Conservation (phyloP, 2,113 vertebrate species). For the Corythornis madagascariensis region DNA sequence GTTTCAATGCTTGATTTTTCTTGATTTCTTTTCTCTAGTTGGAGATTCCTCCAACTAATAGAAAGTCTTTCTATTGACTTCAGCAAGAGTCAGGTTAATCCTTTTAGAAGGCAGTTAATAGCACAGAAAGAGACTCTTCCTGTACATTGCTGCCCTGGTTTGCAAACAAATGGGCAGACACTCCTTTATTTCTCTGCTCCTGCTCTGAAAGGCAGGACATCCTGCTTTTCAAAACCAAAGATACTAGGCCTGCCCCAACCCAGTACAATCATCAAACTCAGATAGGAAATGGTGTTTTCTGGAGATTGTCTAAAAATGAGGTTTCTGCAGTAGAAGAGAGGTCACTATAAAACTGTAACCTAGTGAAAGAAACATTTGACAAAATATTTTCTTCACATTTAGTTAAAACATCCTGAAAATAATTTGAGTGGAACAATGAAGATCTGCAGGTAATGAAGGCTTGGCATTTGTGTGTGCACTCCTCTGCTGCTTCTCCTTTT, state of each 20-base stretch:
- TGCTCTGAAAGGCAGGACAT: constrained; percentile 35
- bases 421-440: neutral
- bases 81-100: neutral
- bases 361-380: neutral
- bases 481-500: neutral
- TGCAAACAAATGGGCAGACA: constrained; percentile 10
- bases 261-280: neutral
- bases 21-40: neutral
- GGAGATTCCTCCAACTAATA: neutral
- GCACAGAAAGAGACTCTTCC: neutral
- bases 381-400: neutral
- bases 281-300: constrained; percentile 24
- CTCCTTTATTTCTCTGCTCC: constrained; percentile 17
- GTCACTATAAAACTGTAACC: neutral
- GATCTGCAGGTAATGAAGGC: neutral
- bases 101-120: neutral
- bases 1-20: neutral
- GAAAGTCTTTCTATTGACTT: neutral
- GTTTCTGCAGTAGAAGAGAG: neutral
- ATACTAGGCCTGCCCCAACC: neutral
- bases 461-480: neutral
- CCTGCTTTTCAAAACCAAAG: constrained; percentile 25
- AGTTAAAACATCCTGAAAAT: neutral
- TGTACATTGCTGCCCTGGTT: neutral
- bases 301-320: neutral